Evolutionary conservation across 2,888 invertebrate genomes (phyloP).

Genomic region (Melitaea athalia): DNA sequence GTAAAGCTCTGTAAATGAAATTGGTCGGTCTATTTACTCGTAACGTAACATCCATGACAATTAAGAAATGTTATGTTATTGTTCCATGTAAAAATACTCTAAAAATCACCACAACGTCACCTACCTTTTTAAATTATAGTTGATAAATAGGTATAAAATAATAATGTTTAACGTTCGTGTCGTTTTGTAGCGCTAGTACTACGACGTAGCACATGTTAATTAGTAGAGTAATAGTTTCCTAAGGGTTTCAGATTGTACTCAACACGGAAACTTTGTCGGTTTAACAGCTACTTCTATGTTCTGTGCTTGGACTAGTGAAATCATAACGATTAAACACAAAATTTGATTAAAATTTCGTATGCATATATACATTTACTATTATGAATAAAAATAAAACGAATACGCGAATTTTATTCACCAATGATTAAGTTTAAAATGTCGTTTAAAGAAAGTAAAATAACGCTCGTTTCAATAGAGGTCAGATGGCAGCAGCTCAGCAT

Average conservation of each 20-base stretch:
- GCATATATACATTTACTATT: too few relatives aligned
- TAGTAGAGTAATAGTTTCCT: conserved; percentile 32
- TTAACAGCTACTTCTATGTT: conserved; percentile 18
- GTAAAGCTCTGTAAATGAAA: too few relatives aligned
- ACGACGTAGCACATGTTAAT: conserved; percentile 36
- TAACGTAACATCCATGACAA: too few relatives aligned
- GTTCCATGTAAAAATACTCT: too few relatives aligned
- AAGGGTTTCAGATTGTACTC: conserved; percentile 27
- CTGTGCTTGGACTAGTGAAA: not conserved
- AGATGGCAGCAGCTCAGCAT: conserved; percentile 13
- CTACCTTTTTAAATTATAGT: conserved; percentile 1
- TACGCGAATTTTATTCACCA: not conserved
- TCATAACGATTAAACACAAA: not conserved
- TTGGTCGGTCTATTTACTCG: too few relatives aligned
- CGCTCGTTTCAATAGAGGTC: conserved; percentile 14
- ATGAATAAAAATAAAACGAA: not conserved
- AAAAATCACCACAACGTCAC: not conserved
- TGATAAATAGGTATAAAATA: conserved; percentile 13
- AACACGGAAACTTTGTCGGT: conserved; percentile 18
- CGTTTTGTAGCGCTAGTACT: conserved; percentile 32
- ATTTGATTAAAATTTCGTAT: not conserved
- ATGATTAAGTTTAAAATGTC: not conserved
- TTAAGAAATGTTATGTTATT: too few relatives aligned
- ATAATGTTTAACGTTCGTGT: conserved; percentile 14
- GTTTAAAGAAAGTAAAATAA: conserved; percentile 8